Evolutionary conservation across 2,797 vertebrate species (phyloP).

Genomic region (Diglossa cyanea): DNA sequence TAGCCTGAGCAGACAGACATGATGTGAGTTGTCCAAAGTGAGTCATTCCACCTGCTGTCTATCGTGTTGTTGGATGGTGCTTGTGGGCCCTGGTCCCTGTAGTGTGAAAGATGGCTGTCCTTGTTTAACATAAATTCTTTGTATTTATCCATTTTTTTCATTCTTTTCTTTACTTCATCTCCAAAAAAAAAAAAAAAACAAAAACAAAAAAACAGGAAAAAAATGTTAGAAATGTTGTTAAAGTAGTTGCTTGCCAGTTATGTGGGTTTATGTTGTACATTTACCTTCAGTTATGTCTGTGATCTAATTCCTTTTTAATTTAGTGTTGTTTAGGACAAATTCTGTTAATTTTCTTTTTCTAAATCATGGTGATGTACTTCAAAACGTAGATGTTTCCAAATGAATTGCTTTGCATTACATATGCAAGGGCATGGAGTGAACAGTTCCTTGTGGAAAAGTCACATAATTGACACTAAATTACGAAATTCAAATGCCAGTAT

Average conservation of each 20-base stretch:
- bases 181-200: conserved; percentile 72
- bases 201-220: conserved; percentile 47
- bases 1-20: conserved; percentile 99
- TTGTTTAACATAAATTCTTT: conserved; percentile 86
- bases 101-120: conserved; percentile 95
- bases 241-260: conserved; percentile 90
- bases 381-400: conserved; percentile 74
- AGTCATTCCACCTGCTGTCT: conserved; percentile 99
- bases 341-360: conserved; percentile 83
- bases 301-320: conserved; percentile 79
- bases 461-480: conserved; percentile 70
- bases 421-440: conserved; percentile 83
- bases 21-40: conserved; percentile 99
- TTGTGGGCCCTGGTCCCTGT: conserved; percentile 88
- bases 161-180: conserved; percentile 85
- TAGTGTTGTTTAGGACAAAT: conserved; percentile 99
- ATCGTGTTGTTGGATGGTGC: conserved; percentile 96
- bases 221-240: conserved; percentile 85
- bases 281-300: conserved; percentile 86
- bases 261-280: conserved; percentile 90
- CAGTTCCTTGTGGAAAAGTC: conserved; percentile 68
- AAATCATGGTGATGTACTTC: conserved; percentile 74
- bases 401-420: conserved; percentile 82
- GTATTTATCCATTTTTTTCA: conserved; percentile 86
- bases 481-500: conserved; percentile 32